Base-by-base conservation (phyloP, 1,140 invertebrate genomes). In the Parapsyche elsis region DNA sequence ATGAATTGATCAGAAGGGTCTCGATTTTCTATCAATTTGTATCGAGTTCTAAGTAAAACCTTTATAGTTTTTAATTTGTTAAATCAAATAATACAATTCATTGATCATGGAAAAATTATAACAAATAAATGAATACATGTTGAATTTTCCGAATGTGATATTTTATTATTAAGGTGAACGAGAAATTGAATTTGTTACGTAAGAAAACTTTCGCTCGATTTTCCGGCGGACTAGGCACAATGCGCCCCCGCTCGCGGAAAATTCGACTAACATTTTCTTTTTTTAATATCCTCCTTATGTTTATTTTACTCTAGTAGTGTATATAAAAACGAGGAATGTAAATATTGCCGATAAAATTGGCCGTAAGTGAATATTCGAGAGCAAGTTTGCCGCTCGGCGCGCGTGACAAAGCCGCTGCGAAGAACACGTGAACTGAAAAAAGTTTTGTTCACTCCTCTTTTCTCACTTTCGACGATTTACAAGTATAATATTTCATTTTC, bases 131-230 rank as follows among this genome's bases (percentile, higher is more conserved):
- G 9, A 61, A 61, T 19, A 19, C 5, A 61, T 19, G 57, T 61
- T 19, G 5, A 61, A 61, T 38, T 61, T 61, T 5, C 9, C 57
- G 19, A 61, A 21, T 21, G 9, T 21, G 57, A 61, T 21, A 61
- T 61, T 61, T 61, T 61, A 38, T 38, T 19, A 61, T 61, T 61
- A 19, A 61, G 57, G 21, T 19, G 57, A 21, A 19, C 30, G 16
- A 61, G 10, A 61, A 61, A 61, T 61, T 61, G 57, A 61, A 61
- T 61, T 61, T 61, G 57, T 61, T 61, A 61, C 57, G 21, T 61
- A 61, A 61, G 57, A 61, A 61, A 61, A 61, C 57, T 61, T 61
- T 21, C 21, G 57, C 57, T 61, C 57, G n/a, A 61, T 61, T 61
- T 61, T 61, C 57, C 57, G 57, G 57, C 16, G 49, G 12, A n/a